phyloP scores from a whole-genome alignment of 1,140 invertebrate genomes.

The Drosophila parabipectinata region DNA sequence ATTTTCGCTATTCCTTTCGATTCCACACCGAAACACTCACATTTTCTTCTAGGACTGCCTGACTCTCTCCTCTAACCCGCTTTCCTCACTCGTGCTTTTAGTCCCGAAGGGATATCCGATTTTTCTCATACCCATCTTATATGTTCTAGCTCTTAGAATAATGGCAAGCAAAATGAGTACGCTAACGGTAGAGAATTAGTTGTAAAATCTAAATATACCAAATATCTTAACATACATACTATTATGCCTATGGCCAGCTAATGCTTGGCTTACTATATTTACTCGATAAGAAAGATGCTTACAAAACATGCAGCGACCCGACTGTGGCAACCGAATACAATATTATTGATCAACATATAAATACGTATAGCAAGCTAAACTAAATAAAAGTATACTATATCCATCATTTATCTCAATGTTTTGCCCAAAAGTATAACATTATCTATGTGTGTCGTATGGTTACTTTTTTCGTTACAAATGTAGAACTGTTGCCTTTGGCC shows the following conservation, averaged over 20 bases:
- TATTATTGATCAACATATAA: constrained; percentile 29
- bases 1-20: constrained; percentile 15
- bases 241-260: constrained; percentile 52
- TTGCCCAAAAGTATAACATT: constrained; percentile 53
- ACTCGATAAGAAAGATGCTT: constrained; percentile 68
- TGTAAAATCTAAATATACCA: constrained; percentile 64
- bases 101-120: constrained; percentile 5
- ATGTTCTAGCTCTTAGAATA: constrained; percentile 70
- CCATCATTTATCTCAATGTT: constrained; percentile 63
- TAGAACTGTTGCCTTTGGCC: constrained; percentile 57
- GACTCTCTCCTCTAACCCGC: constrained; percentile 18
- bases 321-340: constrained; percentile 41
- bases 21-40: constrained; percentile 26
- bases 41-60: constrained; percentile 30
- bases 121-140: constrained; percentile 32
- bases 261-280: constrained; percentile 54
- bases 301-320: constrained; percentile 48
- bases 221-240: constrained; percentile 31
- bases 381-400: constrained; percentile 50
- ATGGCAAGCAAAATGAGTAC: constrained; percentile 73
- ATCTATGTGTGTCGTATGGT: constrained; percentile 69
- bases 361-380: constrained; percentile 37
- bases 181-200: constrained; percentile 69
- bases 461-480: constrained; percentile 60
- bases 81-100: constrained; percentile 21